Conservation (phyloP, 2,113 vertebrate genomes). For the Ammodytes marinus region DNA sequence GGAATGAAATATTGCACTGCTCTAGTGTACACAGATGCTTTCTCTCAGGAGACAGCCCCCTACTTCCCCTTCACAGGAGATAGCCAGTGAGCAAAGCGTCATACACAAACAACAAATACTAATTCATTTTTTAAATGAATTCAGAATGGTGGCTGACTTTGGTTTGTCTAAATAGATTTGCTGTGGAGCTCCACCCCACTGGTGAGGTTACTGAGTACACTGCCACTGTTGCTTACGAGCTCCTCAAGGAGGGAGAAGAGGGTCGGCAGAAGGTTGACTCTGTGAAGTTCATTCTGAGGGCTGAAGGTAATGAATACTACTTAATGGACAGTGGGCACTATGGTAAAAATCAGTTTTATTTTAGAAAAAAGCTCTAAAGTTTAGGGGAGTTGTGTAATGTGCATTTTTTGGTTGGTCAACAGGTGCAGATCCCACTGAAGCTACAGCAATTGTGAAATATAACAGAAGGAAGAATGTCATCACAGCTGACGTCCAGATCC, state of each 20-base stretch:
- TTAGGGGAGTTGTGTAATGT: neutral
- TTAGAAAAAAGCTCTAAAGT: neutral
- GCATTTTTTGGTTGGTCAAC: neutral
- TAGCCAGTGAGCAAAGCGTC: conserved; percentile 84
- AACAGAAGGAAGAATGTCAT: conserved; percentile 86
- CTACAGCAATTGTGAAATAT: conserved; percentile 84
- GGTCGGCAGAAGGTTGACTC: conserved; percentile 83
- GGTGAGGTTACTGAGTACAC: conserved; percentile 90
- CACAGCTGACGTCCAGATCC: conserved; percentile 88
- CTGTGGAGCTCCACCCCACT: conserved; percentile 88
- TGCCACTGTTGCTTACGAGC: conserved; percentile 84
- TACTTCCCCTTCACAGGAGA: conserved; percentile 91
- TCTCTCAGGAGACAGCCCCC: conserved; percentile 82
- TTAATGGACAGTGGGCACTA: neutral
- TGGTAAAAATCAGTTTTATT: neutral
- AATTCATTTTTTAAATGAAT: neutral
- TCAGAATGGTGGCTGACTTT: conserved; percentile 10
- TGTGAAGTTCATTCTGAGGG: conserved; percentile 85
- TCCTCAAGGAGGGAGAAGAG: conserved; percentile 79
- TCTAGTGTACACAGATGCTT: conserved; percentile 84
- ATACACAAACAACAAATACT: neutral
- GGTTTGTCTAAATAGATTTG: conserved; percentile 80
- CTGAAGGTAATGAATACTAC: conserved; percentile 86
- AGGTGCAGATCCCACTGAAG: conserved; percentile 87
- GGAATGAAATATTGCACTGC: conserved; percentile 89